Evolutionary conservation across 2,888 invertebrate species (phyloP), one percentile per base, ranked within the genome.

Genomic region (Coronaproctus castanopsis): DNA sequence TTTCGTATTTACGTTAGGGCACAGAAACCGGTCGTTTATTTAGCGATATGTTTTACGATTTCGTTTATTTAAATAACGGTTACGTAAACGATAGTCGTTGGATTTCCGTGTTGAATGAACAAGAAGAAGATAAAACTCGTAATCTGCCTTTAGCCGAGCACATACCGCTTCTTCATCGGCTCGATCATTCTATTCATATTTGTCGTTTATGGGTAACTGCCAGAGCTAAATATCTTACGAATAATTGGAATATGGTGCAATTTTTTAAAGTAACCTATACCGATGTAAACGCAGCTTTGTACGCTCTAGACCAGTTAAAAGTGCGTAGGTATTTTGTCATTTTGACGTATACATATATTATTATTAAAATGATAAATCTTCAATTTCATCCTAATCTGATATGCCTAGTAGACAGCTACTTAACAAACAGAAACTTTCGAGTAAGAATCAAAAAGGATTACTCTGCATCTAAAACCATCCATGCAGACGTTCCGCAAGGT

Each of bases 131-230:
- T 14, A 36, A 14, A 8, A 36, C 5, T 8, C 36, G 14, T 5
- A 59, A 56, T 56, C 70, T 87, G 61, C 86, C 87, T 0, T 76
- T 87, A 24, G 85, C 87, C 0, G 87, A 88, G 67, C 87, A 88
- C 71, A 87, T 88, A 69, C 83, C 87, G 1, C 80, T 86, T 22
- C 71, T 84, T 51, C 84, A 85, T 70, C 75, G 83, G 69, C 74
- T 84, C 65, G 69, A 69, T 57, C 69, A 69, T 57, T 68, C 69
- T 0, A 78, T 87, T 51, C 87, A 88, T 69, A 84, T 83, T 0
- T 83, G 82, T 69, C 77, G 87, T 48, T 73, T 87, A 5, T 87
- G 87, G 87, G 82, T 84, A 51, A 73, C 80, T 54, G 80, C 80
- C 21, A 83, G 84, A 70, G 81, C 83, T 0, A 80, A 83, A 61